Percentiles rank a stretch among this genome's conserved stretches.
Evolutionary conservation across 2,797 vertebrate genomes (phyloP).

Genomic region (Choloepus didactylus): DNA sequence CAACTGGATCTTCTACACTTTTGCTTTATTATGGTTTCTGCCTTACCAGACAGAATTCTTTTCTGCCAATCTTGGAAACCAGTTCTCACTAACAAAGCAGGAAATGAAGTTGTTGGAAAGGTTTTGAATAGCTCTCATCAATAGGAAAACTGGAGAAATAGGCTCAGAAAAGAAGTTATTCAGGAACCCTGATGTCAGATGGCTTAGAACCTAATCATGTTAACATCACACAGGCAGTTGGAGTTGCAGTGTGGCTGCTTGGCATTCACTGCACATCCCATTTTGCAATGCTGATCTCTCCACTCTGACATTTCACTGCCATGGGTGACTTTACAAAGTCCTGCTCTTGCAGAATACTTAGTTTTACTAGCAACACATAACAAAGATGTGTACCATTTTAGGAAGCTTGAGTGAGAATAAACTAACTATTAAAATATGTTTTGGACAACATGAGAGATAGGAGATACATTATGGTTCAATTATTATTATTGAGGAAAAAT

Average conservation of each 20-base stretch:
- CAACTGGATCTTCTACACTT: not conserved
- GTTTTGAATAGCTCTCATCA: not conserved
- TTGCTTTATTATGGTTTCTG: not conserved
- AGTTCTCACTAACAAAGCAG: not conserved
- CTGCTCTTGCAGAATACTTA: not conserved
- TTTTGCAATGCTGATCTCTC: not conserved
- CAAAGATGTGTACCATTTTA: not conserved
- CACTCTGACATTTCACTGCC: not conserved
- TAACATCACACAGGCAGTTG: not conserved
- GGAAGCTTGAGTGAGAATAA: not conserved
- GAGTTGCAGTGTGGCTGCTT: rapidly evolving
- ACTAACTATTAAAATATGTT: not conserved
- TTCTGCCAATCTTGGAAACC: not conserved
- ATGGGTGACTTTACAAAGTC: not conserved
- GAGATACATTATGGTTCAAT: not conserved
- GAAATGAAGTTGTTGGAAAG: not conserved
- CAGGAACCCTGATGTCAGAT: not conserved
- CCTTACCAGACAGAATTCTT: not conserved
- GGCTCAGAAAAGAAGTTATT: not conserved
- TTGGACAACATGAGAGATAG: not conserved
- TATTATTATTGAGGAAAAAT: conserved; percentile 17
- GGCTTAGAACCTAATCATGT: too few relatives aligned
- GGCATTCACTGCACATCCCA: rapidly evolving
- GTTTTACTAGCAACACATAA: not conserved
- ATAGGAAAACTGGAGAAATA: not conserved